phyloP scores from a whole-genome alignment of 2,113 vertebrate genomes.

The Neogobius melanostomus region DNA sequence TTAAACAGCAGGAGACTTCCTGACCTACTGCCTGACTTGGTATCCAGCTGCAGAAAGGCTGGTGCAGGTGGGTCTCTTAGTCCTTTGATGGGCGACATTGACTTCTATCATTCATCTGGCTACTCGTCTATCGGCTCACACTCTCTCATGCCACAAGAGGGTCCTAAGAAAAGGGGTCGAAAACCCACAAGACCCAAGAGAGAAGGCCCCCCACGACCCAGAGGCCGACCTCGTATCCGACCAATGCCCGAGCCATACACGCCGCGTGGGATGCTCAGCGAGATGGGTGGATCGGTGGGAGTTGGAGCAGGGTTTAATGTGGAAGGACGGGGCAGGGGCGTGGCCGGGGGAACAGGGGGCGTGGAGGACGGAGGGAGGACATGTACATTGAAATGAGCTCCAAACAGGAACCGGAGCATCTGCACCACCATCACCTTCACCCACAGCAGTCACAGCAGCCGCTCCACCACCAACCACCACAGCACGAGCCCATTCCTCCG shows the following conservation, averaged over 20 bases:
- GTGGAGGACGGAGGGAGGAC: conserved; percentile 75
- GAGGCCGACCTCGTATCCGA: conserved; percentile 87
- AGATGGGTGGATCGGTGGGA: conserved; percentile 64
- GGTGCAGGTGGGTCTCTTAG: conserved; percentile 81
- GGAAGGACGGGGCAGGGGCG: conserved; percentile 61
- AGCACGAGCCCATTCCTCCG: conserved; percentile 78
- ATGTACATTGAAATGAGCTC: conserved; percentile 76
- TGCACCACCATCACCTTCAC: conserved; percentile 72
- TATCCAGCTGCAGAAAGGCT: conserved; percentile 88
- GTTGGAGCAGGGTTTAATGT: conserved; percentile 65
- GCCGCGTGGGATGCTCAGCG: conserved; percentile 74
- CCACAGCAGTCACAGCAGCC: conserved; percentile 72
- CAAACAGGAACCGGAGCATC: conserved; percentile 72
- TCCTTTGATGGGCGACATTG: conserved; percentile 87
- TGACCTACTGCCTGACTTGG: conserved; percentile 86
- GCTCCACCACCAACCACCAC: conserved; percentile 65
- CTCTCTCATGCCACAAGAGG: conserved; percentile 73
- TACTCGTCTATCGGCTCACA: conserved; percentile 77
- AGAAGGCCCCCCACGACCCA: conserved; percentile 86
- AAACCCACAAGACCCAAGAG: conserved; percentile 90
- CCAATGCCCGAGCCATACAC: conserved; percentile 83
- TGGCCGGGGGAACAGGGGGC: conserved; percentile 71
- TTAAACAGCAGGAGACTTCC: conserved; percentile 89
- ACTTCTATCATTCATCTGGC: conserved; percentile 84
- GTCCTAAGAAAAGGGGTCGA: conserved; percentile 86